A percentile compares a stretch with the other conserved stretches of the same genome.
phyloP scores from a whole-genome alignment of 2,888 invertebrate genomes.

The Drosophila neonasuta region DNA sequence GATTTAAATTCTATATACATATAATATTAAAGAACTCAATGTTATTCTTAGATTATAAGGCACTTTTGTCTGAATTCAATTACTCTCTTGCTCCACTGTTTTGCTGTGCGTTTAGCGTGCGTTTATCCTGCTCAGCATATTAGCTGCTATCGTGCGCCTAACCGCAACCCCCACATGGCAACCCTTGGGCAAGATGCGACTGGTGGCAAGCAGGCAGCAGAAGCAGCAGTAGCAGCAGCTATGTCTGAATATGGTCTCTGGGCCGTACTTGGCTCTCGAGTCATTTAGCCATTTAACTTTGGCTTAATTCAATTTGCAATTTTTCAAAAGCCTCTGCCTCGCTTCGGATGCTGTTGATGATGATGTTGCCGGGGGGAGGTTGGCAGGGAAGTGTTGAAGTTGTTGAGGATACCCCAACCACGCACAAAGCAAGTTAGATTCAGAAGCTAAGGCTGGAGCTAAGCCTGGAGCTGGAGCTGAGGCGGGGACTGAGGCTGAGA shows the following conservation, averaged over 20 bases:
- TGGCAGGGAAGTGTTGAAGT: slow-evolving; percentile 31
- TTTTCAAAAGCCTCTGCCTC: slow-evolving; percentile 79
- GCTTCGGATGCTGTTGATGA: slow-evolving; percentile 38
- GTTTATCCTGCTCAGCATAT: slow-evolving; percentile 73
- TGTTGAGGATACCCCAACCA: slow-evolving; percentile 39
- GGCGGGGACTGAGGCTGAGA: slow-evolving; percentile 15
- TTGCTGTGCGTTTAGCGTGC: slow-evolving; percentile 26
- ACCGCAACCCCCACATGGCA: slow-evolving; percentile 67
- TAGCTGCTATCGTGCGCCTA: slow-evolving; percentile 75
- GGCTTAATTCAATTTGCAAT: slow-evolving; percentile 83
- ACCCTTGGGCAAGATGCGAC: slow-evolving; percentile 28
- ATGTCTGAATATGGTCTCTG: slow-evolving; percentile 29
- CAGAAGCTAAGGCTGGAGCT: not conserved
- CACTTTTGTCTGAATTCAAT: not conserved
- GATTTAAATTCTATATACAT: no score
- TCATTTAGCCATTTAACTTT: slow-evolving; percentile 81
- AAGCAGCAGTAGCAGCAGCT: slow-evolving; percentile 1
- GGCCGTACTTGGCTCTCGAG: slow-evolving; percentile 72
- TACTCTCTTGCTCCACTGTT: slow-evolving; percentile 38
- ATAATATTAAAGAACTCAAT: no score
- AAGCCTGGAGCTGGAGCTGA: not conserved
- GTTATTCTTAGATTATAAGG: no score
- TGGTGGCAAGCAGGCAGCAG: slow-evolving; percentile 34
- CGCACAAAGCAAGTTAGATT: not conserved
- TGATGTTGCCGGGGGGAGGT: slow-evolving; percentile 12